Evolutionary conservation across 2,113 vertebrate genomes (phyloP), one percentile per base, ranked within the genome.

Genomic region (Grammomys dolichurus): DNA sequence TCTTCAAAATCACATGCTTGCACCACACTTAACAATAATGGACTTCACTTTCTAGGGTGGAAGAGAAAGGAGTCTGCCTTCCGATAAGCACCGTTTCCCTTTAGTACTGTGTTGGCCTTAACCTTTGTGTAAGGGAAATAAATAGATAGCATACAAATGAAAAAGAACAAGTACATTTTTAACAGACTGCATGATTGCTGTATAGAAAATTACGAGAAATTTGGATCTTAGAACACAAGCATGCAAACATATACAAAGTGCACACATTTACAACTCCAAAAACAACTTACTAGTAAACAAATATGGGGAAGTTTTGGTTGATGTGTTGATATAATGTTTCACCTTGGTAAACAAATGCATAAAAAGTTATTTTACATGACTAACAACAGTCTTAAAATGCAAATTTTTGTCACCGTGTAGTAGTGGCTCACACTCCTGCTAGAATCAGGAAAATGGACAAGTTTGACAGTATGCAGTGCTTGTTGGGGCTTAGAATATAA

Each of bases 361-460:
- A 12, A 77, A 87, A 72, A 60, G 12, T 17, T 72, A 1, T 69
- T 90, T 78, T 84, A 56, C 16, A n/a, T 56, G 51, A 78, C 26
- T 78, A 73, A 3, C 12, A 58, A 67, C 9, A 76, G 51, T 19
- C 17, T 28, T 4, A 24, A 75, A 73, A 67, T 72, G 43, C 2
- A 65, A 72, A 82, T 76, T 76, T 76, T 91, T 51, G 84, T 28
- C 28, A 60, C 40, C 70, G 46, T 70, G 67, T 63, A 40, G 63
- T 7, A 22, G 3, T 28, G 60, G 9, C 7, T 40, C 8, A 40
- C 3, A 40, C 0, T 33, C 24, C 28, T 31, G 28, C 0, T 8
- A 69, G 24, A 69, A 69, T 26, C 20, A 4, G 69, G 11, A 93
- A 91, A 76, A 75, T 19, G 9, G 11, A 48, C 40, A 91, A 88